Base-by-base conservation (phyloP, 1,140 invertebrate species). In the Procambarus clarkii region DNA sequence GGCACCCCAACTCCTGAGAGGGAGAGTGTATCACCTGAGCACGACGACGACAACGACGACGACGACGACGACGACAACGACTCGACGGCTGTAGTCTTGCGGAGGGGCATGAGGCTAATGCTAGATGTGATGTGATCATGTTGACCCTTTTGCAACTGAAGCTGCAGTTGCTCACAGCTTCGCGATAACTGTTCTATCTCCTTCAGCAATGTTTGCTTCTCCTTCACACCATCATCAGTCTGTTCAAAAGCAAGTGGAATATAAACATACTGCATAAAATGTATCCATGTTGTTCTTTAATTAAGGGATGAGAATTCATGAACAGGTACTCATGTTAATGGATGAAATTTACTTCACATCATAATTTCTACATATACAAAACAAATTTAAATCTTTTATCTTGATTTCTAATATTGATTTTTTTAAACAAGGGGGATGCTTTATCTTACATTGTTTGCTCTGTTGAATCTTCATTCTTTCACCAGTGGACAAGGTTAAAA, bases 181-280 rank as follows among this genome's bases (percentile, higher is more conserved):
- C 80, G 71, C 44, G 24, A 71, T 44, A 92, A 69, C 58, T 88
- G 80, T 48, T 92, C 91, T 24, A 92, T 78, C n/a, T 92, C 91
- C 9, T 92, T 92, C 79, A 83, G 24, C 13, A 92, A 71, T 9
- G n/a, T 2, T 54, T 92, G 91, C 48, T 84, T 81, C 45, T 88
- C 85, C 80, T 92, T 92, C 2, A 11, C 24, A 21, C 46, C 44
- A 18, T 92, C 91, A 54, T 92, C 91, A 69, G 69, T 79, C 91
- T 92, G 78, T 48, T 34, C 3, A 24, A 77, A 5, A 78, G 58
- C 2, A 81, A 50, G 2, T 80, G 21, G 4, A 54, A n/a, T 24
- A 81, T 34, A 21, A 54, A 54, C 8, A 54, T 54, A 13, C 13
- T 54, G 50, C 50, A 54, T 9, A 54, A 9, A 54, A 54, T 54